Base-by-base conservation (phyloP, 2,113 vertebrate genomes). In the Malurus melanocephalus region DNA sequence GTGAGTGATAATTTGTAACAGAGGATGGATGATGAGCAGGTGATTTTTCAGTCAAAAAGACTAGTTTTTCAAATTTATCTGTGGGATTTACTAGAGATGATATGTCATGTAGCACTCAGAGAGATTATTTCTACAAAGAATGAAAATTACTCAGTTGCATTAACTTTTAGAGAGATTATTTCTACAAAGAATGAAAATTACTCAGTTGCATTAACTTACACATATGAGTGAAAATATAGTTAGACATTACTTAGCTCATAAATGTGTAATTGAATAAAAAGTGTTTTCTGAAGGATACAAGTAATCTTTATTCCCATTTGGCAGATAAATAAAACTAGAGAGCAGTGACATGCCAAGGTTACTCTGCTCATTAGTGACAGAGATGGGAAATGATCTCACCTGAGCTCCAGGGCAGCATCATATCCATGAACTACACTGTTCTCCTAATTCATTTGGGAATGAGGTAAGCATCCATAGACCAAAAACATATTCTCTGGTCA, bases 1-100 rank as follows among this genome's bases (percentile, higher is more conserved):
- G 82, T 90, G 85, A 95, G 85, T 9, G 13, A 45, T 35, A 87
- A 80, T 92, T 95, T 88, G 51, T 80, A 85, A 95, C 28, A 94
- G 67, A 91, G 86, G 48, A 78, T 38, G 27, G 51, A 94, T 69
- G 48, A 82, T 16, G 24, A 91, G 32, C 69, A 85, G 62, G 40
- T 78, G 74, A 51, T 43, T 84, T 71, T 86, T 78, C 43, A 79
- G 51, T 61, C 21, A 51, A 49, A 81, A 75, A 32, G 4, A 4
- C 6, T 28, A 53, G 8, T 11, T 80, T 80, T 74, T 61, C 45
- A 27, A 75, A 35, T 76, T 82, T 53, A 49, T 26, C 14, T 38
- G 22, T 28, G 26, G 45, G 42, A 66, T 75, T 52, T 61, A 55
- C 7, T 56, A 17, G 6, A 35, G 30, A 32, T 3, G 3, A 49